A percentile compares a stretch with the other conserved stretches of the same genome.
These are phyloP conservation scores for Melieria picta DNA, from an alignment of 2,888 invertebrate genomes.

Conservation along the genomic window DNA sequence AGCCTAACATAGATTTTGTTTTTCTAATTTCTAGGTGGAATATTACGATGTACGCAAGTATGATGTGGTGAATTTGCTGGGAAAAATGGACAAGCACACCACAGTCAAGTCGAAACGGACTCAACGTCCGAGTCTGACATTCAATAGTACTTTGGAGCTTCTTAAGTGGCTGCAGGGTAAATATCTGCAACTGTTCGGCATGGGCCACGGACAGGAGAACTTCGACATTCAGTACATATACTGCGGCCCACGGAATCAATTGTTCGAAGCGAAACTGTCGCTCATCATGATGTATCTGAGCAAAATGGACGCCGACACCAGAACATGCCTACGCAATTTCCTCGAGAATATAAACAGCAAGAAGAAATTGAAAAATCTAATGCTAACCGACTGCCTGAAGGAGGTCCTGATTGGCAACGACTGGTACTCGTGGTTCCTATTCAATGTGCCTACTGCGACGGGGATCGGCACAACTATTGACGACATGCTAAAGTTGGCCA, in stretches of 20 bases:
- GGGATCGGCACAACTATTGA: constrained; percentile 39
- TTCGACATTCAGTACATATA: constrained; percentile 49
- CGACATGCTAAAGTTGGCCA: constrained; percentile 49
- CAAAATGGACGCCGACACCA: constrained; percentile 40
- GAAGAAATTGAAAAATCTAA: constrained; percentile 35
- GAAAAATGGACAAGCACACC: neutral
- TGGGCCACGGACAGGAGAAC: constrained; percentile 51
- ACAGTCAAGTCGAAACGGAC: constrained; percentile 9
- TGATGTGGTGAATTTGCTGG: constrained; percentile 52
- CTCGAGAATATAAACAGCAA: constrained; percentile 43
- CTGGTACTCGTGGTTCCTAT: constrained; percentile 46
- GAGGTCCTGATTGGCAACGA: constrained; percentile 47
- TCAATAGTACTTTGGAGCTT: constrained; percentile 49
- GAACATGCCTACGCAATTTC: constrained; percentile 44
- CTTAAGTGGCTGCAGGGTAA: constrained; percentile 52
- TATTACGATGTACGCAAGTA: constrained; percentile 55
- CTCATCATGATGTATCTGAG: constrained; percentile 46
- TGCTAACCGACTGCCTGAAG: constrained; percentile 51
- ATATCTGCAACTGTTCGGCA: constrained; percentile 41
- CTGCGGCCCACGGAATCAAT: constrained; percentile 27
- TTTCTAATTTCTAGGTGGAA: constrained; percentile 42
- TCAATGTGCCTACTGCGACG: constrained; percentile 45
- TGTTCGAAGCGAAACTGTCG: constrained; percentile 43
- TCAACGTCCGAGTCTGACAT: constrained; percentile 13
- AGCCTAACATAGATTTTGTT: neutral